phyloP scores from a whole-genome alignment of 2,888 invertebrate species.

The Dione juno region DNA sequence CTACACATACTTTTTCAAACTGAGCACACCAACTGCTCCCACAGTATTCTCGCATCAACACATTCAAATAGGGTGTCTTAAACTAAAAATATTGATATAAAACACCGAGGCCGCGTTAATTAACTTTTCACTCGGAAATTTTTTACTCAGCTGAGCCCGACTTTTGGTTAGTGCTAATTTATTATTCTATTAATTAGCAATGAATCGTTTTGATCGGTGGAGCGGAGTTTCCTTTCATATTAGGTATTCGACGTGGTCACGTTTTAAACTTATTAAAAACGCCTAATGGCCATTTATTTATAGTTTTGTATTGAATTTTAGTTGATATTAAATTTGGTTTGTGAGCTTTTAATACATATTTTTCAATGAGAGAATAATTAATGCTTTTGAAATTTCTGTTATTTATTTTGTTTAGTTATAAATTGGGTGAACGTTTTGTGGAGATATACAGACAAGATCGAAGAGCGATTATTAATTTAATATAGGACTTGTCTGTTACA shows the following conservation, averaged over 20 bases:
- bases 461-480: too few species aligned
- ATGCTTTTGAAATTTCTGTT: background rate
- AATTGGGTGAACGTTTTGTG: too few species aligned
- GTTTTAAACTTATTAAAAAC: constrained; percentile 17
- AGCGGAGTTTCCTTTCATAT: constrained; percentile 47
- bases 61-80: constrained; percentile 71
- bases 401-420: too few species aligned
- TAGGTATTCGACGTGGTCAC: constrained; percentile 43
- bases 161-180: constrained; percentile 72
- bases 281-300: background rate
- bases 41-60: constrained; percentile 49
- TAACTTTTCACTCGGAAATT: constrained; percentile 79
- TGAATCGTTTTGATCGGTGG: constrained; percentile 67
- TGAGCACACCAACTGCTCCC: constrained; percentile 24
- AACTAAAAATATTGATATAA: constrained; percentile 81
- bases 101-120: constrained; percentile 72
- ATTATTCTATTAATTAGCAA: constrained; percentile 75
- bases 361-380: background rate
- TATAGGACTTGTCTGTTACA: too few species aligned
- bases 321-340: background rate
- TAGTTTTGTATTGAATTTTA: background rate
- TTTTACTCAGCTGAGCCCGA: constrained; percentile 69
- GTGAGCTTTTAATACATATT: background rate
- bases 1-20: background rate
- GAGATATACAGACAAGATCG: too few species aligned